These are phyloP conservation scores for Xenops minutus DNA, from an alignment of 2,797 vertebrate genomes.

Conservation along the genomic window DNA sequence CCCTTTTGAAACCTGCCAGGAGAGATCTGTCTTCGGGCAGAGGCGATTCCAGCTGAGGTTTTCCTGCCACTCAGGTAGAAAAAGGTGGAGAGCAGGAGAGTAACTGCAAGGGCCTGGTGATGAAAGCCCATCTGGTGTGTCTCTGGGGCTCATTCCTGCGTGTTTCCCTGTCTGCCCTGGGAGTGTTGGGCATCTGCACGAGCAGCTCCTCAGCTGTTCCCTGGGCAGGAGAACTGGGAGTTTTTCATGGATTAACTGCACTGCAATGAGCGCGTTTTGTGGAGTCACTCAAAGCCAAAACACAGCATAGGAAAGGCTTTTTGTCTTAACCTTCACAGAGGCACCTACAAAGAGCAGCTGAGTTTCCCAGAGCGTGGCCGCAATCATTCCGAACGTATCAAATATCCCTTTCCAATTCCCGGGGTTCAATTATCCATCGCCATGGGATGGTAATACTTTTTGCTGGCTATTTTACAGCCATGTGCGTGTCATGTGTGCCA, in stretches of 20 bases:
- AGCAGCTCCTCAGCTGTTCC: not conserved
- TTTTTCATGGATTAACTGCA: not conserved
- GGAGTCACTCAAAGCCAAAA: not conserved
- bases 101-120: not conserved
- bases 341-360: not conserved
- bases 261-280: not conserved
- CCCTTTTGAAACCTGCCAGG: not conserved
- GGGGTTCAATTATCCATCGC: not conserved
- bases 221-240: not conserved
- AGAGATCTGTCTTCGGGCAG: not conserved
- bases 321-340: not conserved
- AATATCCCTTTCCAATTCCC: not conserved
- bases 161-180: accelerated
- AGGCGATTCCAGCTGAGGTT: not conserved
- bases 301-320: not conserved
- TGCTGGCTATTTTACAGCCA: not conserved
- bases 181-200: accelerated
- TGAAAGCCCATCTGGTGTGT: not conserved
- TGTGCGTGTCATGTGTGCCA: not conserved
- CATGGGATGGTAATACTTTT: not conserved
- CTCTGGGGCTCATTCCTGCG: not conserved
- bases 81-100: not conserved
- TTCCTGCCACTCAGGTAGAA: not conserved
- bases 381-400: not conserved
- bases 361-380: not conserved